Conservation (phyloP, 2,797 vertebrate species). For the Chaenodraco wilsoni region DNA sequence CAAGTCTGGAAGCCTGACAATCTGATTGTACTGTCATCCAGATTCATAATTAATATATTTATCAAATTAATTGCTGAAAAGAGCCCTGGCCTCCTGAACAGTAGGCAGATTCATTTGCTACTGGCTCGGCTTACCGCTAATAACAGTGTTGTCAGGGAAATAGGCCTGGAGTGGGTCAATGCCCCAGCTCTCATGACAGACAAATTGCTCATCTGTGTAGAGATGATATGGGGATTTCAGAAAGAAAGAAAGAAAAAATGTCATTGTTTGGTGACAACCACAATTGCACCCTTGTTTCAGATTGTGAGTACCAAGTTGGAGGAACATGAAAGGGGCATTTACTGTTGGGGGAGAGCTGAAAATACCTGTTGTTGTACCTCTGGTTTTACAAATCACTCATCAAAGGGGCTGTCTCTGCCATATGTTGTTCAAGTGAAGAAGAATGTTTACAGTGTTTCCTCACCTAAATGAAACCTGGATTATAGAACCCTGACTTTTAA, state of each 20-base stretch:
- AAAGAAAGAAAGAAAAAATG: constrained; percentile 90
- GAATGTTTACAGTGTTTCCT: constrained; percentile 15
- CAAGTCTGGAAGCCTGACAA: constrained; percentile 92
- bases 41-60: constrained; percentile 99
- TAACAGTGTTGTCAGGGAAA: constrained; percentile 94
- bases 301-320: constrained; percentile 72
- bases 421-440: constrained; percentile 16
- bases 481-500: background rate
- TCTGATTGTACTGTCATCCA: constrained; percentile 96
- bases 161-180: constrained; percentile 84
- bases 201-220: constrained; percentile 92
- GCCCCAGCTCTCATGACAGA: constrained; percentile 92
- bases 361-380: constrained; percentile 55
- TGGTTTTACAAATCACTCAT: constrained; percentile 70
- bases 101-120: constrained; percentile 90
- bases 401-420: constrained; percentile 33
- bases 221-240: constrained; percentile 92
- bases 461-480: constrained; percentile 9
- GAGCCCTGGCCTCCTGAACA: constrained; percentile 83
- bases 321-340: constrained; percentile 72
- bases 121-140: constrained; percentile 91
- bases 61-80: constrained; percentile 97
- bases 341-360: constrained; percentile 47
- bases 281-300: constrained; percentile 90
- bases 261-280: constrained; percentile 93